Evolutionary conservation across 2,888 invertebrate species (phyloP), one percentile per base, ranked within the genome.

Genomic region (Incurvaria masculella): DNA sequence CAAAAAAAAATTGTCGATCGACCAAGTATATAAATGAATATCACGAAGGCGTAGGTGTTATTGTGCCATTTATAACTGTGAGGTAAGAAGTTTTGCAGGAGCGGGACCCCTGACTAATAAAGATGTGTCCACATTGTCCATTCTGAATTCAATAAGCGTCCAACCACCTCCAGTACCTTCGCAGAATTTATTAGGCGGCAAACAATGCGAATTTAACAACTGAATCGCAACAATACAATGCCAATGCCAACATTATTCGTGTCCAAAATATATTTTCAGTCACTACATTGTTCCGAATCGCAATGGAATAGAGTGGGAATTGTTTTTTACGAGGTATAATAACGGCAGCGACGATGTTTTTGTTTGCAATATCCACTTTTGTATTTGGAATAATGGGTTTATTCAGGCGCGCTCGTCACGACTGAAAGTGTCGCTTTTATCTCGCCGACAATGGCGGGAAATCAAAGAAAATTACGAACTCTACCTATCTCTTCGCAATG

Each of bases 371-470:
- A 69, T 68, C 68, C 67, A 73, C 72, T 72, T 73, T 74, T 74
- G 72, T 75, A 68, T 65, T 53, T 61, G 57, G 62, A 63, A 72
- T 74, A 75, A 76, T 74, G 71, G 71, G 69, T 69, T 72, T 74
- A 73, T 72, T 70, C 72, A 69, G 66, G 69, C 65, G 60, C 65
- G 65, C 64, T 64, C 48, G 44, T 23, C 44, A 21, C 46, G 46
- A 47, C 65, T 65, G 69, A 72, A 75, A 76, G 72, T 74, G 74
- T 75, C 73, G 68, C 72, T 68, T 74, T 75, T 75, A 76, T 75
- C 74, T 68, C 63, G 56, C 56, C 64, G 62, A 75, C 74, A 74
- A 74, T 73, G 62, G 72, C 57, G 62, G 64, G 61, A 69, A 75
- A 75, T 76, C 75, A 73, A 75, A 75, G 74, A 75, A 73, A 44